A percentile compares a stretch with the other conserved stretches of the same genome.
phyloP scores from a whole-genome alignment of 2,888 invertebrate genomes.

The Platycnemis pennipes region DNA sequence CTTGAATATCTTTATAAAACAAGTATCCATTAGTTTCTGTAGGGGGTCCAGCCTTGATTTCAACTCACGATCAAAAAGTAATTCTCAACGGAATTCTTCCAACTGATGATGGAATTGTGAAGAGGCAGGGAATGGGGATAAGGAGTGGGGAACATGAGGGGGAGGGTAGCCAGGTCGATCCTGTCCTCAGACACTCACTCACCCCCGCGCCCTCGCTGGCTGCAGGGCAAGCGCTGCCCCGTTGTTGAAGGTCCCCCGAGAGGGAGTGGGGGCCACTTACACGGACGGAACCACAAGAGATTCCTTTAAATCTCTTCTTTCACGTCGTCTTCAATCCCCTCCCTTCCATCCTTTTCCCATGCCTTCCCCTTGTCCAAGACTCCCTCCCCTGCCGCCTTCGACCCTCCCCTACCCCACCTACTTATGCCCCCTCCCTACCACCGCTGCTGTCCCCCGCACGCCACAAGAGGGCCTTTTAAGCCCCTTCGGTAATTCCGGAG shows the following conservation, averaged over 20 bases:
- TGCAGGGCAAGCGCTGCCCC: background rate
- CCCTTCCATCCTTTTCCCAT: background rate
- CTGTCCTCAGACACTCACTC: background rate
- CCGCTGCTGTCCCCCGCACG: background rate
- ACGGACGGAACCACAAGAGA: background rate
- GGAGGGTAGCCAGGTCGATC: constrained; percentile 29
- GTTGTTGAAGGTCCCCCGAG: background rate
- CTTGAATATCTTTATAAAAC: too few species aligned
- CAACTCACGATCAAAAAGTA: too few species aligned
- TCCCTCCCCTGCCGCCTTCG: background rate
- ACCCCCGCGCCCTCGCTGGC: background rate
- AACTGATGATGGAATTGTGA: too few species aligned
- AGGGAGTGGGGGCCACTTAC: background rate
- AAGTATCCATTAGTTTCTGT: too few species aligned
- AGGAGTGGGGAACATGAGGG: background rate
- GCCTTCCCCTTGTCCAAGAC: background rate
- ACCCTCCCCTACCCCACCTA: background rate
- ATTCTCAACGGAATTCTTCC: too few species aligned
- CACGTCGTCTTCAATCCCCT: background rate
- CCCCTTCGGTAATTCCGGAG: too few species aligned
- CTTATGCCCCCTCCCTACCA: background rate
- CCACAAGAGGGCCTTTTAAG: too few species aligned
- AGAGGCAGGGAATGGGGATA: background rate
- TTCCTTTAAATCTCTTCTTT: background rate
- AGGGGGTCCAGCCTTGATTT: too few species aligned